phyloP scores from a whole-genome alignment of 2,113 vertebrate genomes.

The Peromyscus maniculatus region DNA sequence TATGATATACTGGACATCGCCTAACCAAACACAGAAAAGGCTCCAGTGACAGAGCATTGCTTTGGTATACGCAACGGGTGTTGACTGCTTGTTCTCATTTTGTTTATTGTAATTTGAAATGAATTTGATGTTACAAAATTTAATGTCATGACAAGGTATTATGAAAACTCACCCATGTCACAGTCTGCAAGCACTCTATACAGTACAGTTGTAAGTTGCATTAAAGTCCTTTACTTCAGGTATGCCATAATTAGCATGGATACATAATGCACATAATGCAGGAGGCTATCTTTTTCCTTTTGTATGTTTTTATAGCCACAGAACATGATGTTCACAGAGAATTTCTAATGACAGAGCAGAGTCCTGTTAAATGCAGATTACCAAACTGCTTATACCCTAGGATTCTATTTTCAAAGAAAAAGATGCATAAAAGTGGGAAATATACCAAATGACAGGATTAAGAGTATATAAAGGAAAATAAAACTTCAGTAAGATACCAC shows the following conservation, averaged over 20 bases:
- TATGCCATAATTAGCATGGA: neutral
- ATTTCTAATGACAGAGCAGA: slow-evolving; percentile 24
- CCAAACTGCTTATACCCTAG: neutral
- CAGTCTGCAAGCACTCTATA: neutral
- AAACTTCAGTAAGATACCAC: neutral
- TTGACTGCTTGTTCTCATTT: neutral
- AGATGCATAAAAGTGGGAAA: slow-evolving; percentile 5
- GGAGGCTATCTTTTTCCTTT: neutral
- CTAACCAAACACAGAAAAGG: slow-evolving; percentile 15
- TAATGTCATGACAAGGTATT: neutral
- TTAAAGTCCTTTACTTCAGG: slow-evolving; percentile 17
- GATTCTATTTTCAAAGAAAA: neutral
- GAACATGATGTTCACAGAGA: slow-evolving; percentile 24
- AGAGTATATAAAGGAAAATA: slow-evolving; percentile 53
- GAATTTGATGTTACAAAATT: slow-evolving; percentile 34
- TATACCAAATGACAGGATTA: slow-evolving; percentile 6
- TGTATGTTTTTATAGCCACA: neutral
- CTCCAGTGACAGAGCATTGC: neutral
- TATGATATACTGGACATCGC: neutral
- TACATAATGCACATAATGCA: neutral
- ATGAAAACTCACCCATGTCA: neutral
- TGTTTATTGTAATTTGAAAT: slow-evolving; percentile 20
- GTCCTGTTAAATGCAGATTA: neutral
- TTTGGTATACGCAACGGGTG: neutral
- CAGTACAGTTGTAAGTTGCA: neutral